Percentiles rank a stretch among this genome's conserved stretches.
Evolutionary conservation across 2,797 vertebrate genomes (phyloP).

Genomic region (Sebastes cheni): DNA sequence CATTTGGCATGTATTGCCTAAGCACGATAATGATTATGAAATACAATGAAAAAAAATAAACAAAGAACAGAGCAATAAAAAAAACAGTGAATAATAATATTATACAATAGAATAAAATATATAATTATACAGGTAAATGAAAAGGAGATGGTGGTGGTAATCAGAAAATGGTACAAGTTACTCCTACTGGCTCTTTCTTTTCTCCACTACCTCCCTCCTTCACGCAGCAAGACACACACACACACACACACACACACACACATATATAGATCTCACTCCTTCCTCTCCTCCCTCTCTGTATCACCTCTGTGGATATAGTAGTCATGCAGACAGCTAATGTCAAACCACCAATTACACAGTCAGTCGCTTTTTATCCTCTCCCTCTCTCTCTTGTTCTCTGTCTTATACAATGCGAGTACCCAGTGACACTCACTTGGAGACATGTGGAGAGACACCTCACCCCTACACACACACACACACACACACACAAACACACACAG

Average conservation of each 20-base stretch:
- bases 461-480: not conserved
- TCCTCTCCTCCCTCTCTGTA: not conserved
- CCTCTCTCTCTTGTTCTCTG: slow-evolving; percentile 6
- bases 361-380: slow-evolving; percentile 52
- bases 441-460: not conserved
- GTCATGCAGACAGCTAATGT: slow-evolving; percentile 66
- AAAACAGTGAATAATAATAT: not conserved
- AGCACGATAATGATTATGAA: not conserved
- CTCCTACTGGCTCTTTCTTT: not conserved
- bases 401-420: slow-evolving; percentile 16
- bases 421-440: slow-evolving; percentile 6
- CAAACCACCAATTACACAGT: slow-evolving; percentile 71
- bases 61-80: not conserved
- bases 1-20: not conserved
- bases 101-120: not conserved
- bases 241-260: not conserved
- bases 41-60: not conserved
- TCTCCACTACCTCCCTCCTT: not conserved
- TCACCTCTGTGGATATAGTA: slow-evolving; percentile 53
- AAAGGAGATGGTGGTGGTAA: not conserved
- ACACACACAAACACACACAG: not conserved
- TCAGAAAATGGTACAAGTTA: not conserved
- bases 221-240: not conserved
- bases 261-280: not conserved
- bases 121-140: not conserved